These are phyloP conservation scores for Theretra japonica DNA, from an alignment of 2,888 invertebrate genomes.

Conservation along the genomic window DNA sequence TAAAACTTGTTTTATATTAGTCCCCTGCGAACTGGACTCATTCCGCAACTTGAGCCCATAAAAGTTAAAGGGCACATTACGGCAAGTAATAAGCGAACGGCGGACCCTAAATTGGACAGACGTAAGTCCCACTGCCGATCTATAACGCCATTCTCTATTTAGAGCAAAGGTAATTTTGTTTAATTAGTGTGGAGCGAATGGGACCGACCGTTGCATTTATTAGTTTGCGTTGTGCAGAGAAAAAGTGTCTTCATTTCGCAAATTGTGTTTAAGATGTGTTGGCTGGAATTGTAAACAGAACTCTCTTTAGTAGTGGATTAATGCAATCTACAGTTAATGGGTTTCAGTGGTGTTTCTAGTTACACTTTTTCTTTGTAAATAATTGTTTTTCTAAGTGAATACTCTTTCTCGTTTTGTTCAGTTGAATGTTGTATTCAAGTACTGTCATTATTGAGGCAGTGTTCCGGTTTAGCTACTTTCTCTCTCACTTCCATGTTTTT, in stretches of 20 bases:
- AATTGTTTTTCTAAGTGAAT: too few relatives aligned
- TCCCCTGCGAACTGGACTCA: slow-evolving; percentile 65
- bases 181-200: slow-evolving; percentile 11
- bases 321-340: background rate
- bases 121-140: slow-evolving; percentile 63
- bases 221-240: background rate
- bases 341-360: background rate
- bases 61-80: slow-evolving; percentile 83
- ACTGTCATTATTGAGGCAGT: too few relatives aligned
- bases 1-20: slow-evolving; percentile 78
- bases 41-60: slow-evolving; percentile 78
- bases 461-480: too few relatives aligned
- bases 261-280: slow-evolving; percentile 6
- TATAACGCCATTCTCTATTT: slow-evolving; percentile 55
- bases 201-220: background rate
- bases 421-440: too few relatives aligned
- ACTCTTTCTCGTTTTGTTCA: too few relatives aligned
- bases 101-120: slow-evolving; percentile 71
- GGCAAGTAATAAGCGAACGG: slow-evolving; percentile 80
- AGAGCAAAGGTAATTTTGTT: slow-evolving; percentile 27
- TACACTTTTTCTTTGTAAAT: too few relatives aligned
- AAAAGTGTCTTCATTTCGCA: background rate
- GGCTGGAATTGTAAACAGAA: slow-evolving; percentile 2
- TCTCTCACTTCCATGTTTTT: too few relatives aligned
- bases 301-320: slow-evolving; percentile 3